Percentiles rank a stretch among this genome's conserved stretches.
phyloP scores from a whole-genome alignment of 2,113 vertebrate species.

The Daboia siamensis region DNA sequence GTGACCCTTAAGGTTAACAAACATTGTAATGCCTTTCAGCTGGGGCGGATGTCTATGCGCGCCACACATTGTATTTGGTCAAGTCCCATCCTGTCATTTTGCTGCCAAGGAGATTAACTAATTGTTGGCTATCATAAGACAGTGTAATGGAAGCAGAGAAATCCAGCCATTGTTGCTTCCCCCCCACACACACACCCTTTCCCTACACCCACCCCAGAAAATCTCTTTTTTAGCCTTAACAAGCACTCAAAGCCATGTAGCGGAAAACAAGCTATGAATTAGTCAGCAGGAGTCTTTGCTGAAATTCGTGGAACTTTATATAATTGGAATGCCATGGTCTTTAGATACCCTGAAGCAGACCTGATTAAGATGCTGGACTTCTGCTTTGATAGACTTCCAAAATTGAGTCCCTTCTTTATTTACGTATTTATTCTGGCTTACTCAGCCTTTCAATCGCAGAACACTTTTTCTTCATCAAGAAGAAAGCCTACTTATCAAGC shows the following conservation, averaged over 20 bases:
- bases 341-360: slow-evolving; percentile 76
- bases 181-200: slow-evolving; percentile 13
- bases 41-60: slow-evolving; percentile 82
- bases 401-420: slow-evolving; percentile 65
- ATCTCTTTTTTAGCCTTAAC: slow-evolving; percentile 72
- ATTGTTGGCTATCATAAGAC: slow-evolving; percentile 93
- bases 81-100: slow-evolving; percentile 89
- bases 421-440: slow-evolving; percentile 29
- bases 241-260: slow-evolving; percentile 85
- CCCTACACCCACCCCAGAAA: neutral
- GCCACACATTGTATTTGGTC: slow-evolving; percentile 89
- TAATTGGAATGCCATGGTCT: slow-evolving; percentile 90
- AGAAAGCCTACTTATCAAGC: slow-evolving; percentile 20
- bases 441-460: slow-evolving; percentile 61
- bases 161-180: slow-evolving; percentile 74
- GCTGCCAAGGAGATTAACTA: slow-evolving; percentile 88
- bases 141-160: slow-evolving; percentile 79
- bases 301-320: slow-evolving; percentile 82
- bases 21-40: slow-evolving; percentile 95
- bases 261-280: slow-evolving; percentile 91
- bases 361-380: slow-evolving; percentile 87
- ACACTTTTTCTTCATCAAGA: slow-evolving; percentile 46
- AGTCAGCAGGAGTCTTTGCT: slow-evolving; percentile 90
- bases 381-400: slow-evolving; percentile 86
- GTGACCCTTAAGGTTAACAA: slow-evolving; percentile 97